These are phyloP conservation scores for Lepidurus apus DNA, from an alignment of 1,140 invertebrate genomes.

Conservation along the genomic window DNA sequence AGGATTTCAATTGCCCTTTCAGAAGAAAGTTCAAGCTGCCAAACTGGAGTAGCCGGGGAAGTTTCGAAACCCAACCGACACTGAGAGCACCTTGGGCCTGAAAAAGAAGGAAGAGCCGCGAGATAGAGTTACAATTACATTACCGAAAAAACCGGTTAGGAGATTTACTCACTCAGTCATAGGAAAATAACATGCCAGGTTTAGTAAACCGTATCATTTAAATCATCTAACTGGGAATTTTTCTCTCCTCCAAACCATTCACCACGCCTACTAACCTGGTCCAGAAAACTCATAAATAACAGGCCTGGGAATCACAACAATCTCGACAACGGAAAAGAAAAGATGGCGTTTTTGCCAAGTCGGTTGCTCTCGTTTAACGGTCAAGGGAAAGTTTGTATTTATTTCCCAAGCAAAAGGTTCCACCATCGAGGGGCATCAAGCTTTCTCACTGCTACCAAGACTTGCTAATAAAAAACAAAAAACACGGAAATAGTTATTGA, in stretches of 20 bases:
- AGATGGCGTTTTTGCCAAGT: neutral
- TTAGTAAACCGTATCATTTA: conserved; percentile 16
- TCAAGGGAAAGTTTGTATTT: neutral
- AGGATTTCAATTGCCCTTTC: conserved; percentile 12
- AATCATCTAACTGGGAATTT: neutral
- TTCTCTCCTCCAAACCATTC: neutral
- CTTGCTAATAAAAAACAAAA: neutral
- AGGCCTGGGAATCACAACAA: neutral
- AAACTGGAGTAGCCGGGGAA: neutral
- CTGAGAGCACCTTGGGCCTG: neutral
- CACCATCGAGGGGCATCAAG: neutral
- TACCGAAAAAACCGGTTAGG: neutral
- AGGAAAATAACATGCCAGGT: neutral
- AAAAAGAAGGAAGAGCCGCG: neutral
- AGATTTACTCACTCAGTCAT: neutral
- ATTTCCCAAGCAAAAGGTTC: conserved; percentile 5
- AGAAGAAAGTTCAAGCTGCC: conserved; percentile 21
- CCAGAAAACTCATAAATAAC: neutral
- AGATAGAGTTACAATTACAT: conserved; percentile 6
- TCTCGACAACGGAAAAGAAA: neutral
- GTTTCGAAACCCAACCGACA: neutral
- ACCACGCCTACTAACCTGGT: conserved; percentile 1
- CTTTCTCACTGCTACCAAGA: neutral
- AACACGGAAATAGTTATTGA: conserved; percentile 4
- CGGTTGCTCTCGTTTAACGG: neutral